phyloP scores from a whole-genome alignment of 2,797 vertebrate species.

The Numenius phaeopus region DNA sequence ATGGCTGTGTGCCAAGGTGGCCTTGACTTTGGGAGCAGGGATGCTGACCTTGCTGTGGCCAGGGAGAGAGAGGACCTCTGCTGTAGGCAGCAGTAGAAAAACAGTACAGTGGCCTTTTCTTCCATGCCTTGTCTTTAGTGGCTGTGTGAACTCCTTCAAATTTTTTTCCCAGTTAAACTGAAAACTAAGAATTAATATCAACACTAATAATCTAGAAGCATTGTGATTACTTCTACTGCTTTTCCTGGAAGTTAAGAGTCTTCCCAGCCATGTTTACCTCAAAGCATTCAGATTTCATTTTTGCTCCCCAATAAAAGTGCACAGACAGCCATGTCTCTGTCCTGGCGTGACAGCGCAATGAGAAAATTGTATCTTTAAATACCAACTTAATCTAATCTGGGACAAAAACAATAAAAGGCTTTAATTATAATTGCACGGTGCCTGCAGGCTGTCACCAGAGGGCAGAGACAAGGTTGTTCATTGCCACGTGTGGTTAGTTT shows the following conservation, averaged over 20 bases:
- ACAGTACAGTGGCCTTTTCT: neutral
- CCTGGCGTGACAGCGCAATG: neutral
- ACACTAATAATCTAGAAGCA: neutral
- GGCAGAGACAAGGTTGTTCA: constrained; percentile 66
- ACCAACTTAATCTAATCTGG: constrained; percentile 66
- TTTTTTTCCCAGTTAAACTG: neutral
- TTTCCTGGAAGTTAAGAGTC: neutral
- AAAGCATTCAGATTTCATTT: neutral
- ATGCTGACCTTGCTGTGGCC: neutral
- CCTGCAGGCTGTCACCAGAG: constrained; percentile 62
- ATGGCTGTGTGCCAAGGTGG: neutral
- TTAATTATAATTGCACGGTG: constrained; percentile 61
- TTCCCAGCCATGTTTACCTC: neutral
- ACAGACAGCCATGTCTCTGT: neutral
- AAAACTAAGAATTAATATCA: neutral
- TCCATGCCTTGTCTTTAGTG: neutral
- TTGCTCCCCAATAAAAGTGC: neutral
- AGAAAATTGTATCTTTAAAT: constrained; percentile 70
- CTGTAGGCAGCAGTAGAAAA: neutral
- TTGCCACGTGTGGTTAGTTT: constrained; percentile 45
- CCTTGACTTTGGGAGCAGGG: neutral
- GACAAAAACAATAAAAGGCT: constrained; percentile 66
- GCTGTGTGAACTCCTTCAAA: neutral
- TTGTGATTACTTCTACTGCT: neutral
- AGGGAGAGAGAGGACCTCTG: neutral